Conservation (phyloP, 1,140 invertebrate species). For the Rhynchophorus ferrugineus region DNA sequence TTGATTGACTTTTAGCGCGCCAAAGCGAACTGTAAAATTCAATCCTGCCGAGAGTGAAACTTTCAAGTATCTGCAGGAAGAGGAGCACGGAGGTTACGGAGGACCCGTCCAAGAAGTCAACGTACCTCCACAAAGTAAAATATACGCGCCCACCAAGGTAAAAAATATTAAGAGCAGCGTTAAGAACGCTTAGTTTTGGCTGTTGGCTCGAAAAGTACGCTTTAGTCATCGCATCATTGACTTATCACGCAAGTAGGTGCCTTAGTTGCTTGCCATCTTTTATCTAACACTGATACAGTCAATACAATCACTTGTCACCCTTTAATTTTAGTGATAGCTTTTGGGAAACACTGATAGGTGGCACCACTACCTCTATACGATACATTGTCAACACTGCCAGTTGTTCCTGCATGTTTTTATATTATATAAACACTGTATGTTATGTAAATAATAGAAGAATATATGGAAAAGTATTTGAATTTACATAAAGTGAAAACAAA, state of each 20-base stretch:
- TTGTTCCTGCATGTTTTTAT: no score
- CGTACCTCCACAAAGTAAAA: constrained; percentile 60
- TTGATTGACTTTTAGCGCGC: constrained; percentile 29
- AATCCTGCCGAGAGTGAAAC: constrained; percentile 80
- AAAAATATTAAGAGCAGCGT: constrained; percentile 13
- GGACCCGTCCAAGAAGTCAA: constrained; percentile 59
- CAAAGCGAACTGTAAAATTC: constrained; percentile 64
- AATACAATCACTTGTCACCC: no score
- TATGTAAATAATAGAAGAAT: no score
- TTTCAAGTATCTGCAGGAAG: constrained; percentile 70
- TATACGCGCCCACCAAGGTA: constrained; percentile 55
- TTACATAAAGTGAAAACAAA: no score
- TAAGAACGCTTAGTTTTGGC: constrained; percentile 9
- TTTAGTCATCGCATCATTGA: background rate
- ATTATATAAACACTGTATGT: no score
- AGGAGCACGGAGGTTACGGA: constrained; percentile 39
- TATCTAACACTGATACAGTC: no score
- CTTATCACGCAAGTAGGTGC: background rate
- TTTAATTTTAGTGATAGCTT: no score
- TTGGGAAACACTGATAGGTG: no score
- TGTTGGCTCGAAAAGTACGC: background rate
- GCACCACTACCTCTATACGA: no score
- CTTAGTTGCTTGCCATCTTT: no score
- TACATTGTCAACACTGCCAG: no score
- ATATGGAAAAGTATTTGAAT: no score